A percentile compares a stretch with the other conserved stretches of the same genome.
Evolutionary conservation across 2,797 vertebrate species (phyloP).

Genomic region (Anas georgica): DNA sequence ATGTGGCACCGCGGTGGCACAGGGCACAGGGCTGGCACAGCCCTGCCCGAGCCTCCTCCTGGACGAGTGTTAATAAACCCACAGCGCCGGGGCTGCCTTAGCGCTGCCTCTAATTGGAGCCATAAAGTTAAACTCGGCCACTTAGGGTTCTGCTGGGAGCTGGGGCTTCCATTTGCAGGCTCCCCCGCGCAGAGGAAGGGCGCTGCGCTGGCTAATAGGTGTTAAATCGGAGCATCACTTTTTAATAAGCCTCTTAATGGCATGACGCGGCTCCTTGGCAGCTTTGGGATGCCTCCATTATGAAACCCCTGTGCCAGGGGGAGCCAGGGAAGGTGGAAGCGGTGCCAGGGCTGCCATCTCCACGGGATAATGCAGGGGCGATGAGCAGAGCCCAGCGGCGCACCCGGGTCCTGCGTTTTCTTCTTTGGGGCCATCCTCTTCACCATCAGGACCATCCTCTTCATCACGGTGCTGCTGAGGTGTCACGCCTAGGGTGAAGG

Average conservation of each 20-base stretch:
- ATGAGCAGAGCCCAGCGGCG: accelerated
- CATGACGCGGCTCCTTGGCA: constrained; percentile 49
- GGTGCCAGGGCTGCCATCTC: not conserved
- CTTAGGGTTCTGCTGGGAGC: constrained; percentile 75
- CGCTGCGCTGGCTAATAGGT: constrained; percentile 79
- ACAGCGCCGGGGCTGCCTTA: not conserved
- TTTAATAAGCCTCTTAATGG: constrained; percentile 83
- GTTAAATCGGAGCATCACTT: constrained; percentile 83
- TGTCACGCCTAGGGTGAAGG: not conserved
- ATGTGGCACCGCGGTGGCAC: accelerated
- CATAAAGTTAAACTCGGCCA: constrained; percentile 75
- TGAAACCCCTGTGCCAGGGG: not conserved
- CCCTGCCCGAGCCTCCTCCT: not conserved
- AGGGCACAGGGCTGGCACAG: not conserved
- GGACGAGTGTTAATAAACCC: constrained; percentile 13
- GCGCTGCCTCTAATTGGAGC: constrained; percentile 67
- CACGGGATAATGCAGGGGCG: not conserved
- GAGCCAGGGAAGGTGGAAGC: not conserved
- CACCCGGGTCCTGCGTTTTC: accelerated
- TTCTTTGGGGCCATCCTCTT: not conserved
- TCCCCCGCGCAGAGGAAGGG: constrained; percentile 60
- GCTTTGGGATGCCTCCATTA: constrained; percentile 34
- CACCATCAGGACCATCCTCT: not conserved
- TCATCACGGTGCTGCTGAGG: not conserved
- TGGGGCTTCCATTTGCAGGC: constrained; percentile 73